phyloP scores from a whole-genome alignment of 1,140 invertebrate genomes.

The Calycopis cecrops region DNA sequence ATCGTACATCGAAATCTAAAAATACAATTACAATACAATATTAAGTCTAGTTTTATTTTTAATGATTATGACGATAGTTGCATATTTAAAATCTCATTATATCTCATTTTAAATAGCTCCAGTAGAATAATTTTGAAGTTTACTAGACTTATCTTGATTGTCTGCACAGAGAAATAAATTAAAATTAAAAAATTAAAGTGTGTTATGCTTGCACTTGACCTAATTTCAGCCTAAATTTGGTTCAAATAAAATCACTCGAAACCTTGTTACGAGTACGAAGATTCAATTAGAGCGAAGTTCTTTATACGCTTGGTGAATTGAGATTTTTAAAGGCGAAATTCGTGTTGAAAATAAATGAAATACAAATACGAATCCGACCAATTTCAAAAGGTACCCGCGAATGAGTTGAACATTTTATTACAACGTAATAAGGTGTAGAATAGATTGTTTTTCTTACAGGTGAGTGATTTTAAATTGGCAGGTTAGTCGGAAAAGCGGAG shows the following conservation, averaged over 20 bases:
- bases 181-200: neutral
- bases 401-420: neutral
- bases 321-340: conserved; percentile 12
- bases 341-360: conserved; percentile 11
- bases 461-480: conserved; percentile 7
- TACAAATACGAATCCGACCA: conserved; percentile 9
- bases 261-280: conserved; percentile 7
- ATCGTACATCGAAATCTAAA: too few relatives aligned
- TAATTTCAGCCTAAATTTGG: conserved; percentile 1
- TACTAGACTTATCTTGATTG: too few relatives aligned
- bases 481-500: conserved; percentile 8
- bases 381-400: neutral
- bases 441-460: conserved; percentile 3
- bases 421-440: neutral
- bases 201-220: neutral
- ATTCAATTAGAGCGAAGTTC: conserved; percentile 10
- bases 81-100: too few relatives aligned
- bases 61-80: too few relatives aligned
- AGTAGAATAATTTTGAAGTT: too few relatives aligned
- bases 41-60: too few relatives aligned
- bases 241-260: conserved; percentile 9
- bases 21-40: too few relatives aligned
- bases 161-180: too few relatives aligned
- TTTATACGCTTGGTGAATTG: conserved; percentile 8
- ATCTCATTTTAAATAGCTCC: too few relatives aligned